A percentile compares a stretch with the other conserved stretches of the same genome.
These are phyloP conservation scores for Siniperca knerii DNA, from an alignment of 2,113 vertebrate genomes.

Conservation along the genomic window DNA sequence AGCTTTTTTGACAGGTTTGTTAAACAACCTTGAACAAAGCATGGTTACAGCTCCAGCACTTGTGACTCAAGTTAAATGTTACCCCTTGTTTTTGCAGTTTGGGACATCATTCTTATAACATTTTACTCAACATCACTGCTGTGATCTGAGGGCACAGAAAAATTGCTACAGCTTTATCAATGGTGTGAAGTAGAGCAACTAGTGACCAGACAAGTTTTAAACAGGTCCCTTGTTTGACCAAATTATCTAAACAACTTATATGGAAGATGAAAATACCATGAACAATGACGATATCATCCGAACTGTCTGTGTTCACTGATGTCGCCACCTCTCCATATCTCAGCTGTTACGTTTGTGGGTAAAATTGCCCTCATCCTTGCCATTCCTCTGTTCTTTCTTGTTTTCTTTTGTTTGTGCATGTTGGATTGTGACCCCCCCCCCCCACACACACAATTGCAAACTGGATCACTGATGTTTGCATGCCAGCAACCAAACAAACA, in stretches of 20 bases:
- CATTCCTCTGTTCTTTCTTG: too few relatives aligned
- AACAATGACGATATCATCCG: too few relatives aligned
- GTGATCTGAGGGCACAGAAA: too few relatives aligned
- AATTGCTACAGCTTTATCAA: too few relatives aligned
- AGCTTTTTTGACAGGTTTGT: not conserved
- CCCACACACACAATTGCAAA: not conserved
- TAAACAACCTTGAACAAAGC: not conserved
- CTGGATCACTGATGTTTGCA: conserved; percentile 70
- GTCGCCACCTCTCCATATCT: too few relatives aligned
- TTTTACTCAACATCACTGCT: too few relatives aligned
- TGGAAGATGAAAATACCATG: not conserved
- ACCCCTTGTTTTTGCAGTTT: too few relatives aligned
- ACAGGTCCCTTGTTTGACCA: too few relatives aligned
- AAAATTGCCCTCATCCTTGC: too few relatives aligned
- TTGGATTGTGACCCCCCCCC: not conserved
- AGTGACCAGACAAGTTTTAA: not conserved
- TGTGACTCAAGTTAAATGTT: not conserved
- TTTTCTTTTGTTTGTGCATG: not conserved
- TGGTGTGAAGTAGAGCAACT: not conserved
- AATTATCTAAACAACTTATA: not conserved
- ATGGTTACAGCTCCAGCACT: not conserved
- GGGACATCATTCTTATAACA: too few relatives aligned
- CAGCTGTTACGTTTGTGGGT: too few relatives aligned
- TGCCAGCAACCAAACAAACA: conserved; percentile 44
- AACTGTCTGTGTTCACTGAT: too few relatives aligned